Base-by-base conservation (phyloP, 2,888 invertebrate genomes). In the Pollenia angustigena region DNA sequence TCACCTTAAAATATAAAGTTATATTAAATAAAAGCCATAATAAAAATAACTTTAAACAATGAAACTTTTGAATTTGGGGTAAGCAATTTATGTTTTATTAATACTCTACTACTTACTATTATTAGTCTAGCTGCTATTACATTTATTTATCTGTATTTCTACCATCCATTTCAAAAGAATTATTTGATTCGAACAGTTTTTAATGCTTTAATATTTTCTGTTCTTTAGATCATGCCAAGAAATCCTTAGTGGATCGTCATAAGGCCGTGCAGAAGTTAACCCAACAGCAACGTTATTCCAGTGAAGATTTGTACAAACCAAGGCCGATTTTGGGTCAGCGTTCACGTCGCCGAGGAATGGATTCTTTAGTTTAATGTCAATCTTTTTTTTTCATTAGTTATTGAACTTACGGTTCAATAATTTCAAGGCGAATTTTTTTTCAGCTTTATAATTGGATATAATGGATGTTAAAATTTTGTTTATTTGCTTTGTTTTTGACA, bases 271-370 rank as follows among this genome's bases (percentile, higher is more conserved):
- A 81, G 79, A 92, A 92, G 83, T 78, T 90, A 44, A 89, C 88
- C 58, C 91, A 90, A 76, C 92, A 92, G 82, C 95, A 96, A 91
- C 94, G 96, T 85, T 96, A 96, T 90, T 94, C 95, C 81, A 95
- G 95, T 89, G 96, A 96, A 89, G 96, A 96, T 93, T 93, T 96
- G 81, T 96, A 96, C 92, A 96, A 96, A 91, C 96, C 96, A 75
- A 94, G 96, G 88, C 95, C 95, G 58, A 90, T 95, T 56, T 94
- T 95, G 89, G 94, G 94, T 84, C 94, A 94, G 87, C 93, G 94
- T 82, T 94, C 94, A 85, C 93, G 94, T 88, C 94, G 95, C 87
- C 91, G 94, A 85, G 92, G 90, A 64, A 87, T 92, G 85, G 86
- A 88, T 66, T 76, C 88, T 1, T 23, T 87, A 76, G n/a, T 82